Conservation (phyloP, 2,113 vertebrate species). For the Anguilla japonica region DNA sequence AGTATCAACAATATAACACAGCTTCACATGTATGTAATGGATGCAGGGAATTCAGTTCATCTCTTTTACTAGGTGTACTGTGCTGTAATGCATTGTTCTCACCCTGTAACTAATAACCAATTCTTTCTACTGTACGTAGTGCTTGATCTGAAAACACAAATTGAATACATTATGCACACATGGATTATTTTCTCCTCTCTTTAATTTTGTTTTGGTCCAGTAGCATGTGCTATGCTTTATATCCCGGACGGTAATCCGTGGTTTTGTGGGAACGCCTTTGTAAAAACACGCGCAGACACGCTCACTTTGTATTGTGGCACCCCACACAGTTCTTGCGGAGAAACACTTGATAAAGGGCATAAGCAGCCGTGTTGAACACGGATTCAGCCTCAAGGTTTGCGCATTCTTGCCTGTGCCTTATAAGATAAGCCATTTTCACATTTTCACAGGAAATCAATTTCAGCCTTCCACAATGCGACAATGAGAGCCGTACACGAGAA, state of each 20-base stretch:
- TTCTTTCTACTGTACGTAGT: background rate
- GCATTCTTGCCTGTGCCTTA: constrained; percentile 2
- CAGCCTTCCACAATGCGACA: background rate
- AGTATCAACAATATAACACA: too few relatives aligned
- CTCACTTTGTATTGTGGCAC: background rate
- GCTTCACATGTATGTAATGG: too few relatives aligned
- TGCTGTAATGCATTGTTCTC: background rate
- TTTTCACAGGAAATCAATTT: background rate
- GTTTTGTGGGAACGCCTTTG: background rate
- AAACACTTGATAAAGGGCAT: background rate
- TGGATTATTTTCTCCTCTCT: background rate
- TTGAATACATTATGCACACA: background rate
- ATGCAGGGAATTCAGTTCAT: background rate
- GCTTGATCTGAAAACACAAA: background rate
- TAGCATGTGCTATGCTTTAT: background rate
- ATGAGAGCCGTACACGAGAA: background rate
- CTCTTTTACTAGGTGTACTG: background rate
- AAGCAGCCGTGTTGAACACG: background rate
- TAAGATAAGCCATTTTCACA: background rate
- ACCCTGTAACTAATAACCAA: background rate
- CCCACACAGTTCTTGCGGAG: background rate
- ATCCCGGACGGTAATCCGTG: background rate
- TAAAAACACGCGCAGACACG: background rate
- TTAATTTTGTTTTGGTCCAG: background rate
- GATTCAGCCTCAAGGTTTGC: background rate